These are phyloP conservation scores for Pissodes strobi DNA, from an alignment of 1,140 invertebrate genomes.

Conservation along the genomic window DNA sequence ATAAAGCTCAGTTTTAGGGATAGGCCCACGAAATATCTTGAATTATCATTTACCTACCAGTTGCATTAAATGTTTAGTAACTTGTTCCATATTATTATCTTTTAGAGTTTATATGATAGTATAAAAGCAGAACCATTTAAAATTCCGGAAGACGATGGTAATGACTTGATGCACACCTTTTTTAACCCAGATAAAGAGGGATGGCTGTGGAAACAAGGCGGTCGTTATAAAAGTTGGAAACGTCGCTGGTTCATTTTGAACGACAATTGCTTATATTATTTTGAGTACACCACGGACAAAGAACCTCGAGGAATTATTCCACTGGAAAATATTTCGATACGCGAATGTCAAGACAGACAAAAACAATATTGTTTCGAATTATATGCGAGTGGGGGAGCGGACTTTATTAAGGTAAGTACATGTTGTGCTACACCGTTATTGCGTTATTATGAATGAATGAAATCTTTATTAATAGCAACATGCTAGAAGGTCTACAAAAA, in stretches of 20 bases:
- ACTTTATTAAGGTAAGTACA: conserved; percentile 93
- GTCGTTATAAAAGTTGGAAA: conserved; percentile 96
- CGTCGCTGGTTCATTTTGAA: conserved; percentile 98
- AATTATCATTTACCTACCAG: too few relatives aligned
- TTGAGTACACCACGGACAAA: conserved; percentile 98
- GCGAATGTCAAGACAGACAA: conserved; percentile 86
- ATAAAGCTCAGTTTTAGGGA: too few relatives aligned
- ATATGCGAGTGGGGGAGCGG: conserved; percentile 84
- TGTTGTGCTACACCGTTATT: too few relatives aligned
- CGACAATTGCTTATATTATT: conserved; percentile 99
- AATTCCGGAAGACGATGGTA: conserved; percentile 98
- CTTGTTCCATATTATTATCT: too few relatives aligned
- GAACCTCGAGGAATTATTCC: conserved; percentile 83
- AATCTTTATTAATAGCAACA: too few relatives aligned
- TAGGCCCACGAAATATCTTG: too few relatives aligned
- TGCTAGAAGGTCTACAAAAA: too few relatives aligned
- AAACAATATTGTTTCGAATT: conserved; percentile 96
- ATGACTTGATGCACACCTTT: conserved; percentile 99
- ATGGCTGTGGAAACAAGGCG: conserved; percentile 99
- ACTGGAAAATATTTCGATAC: conserved; percentile 80
- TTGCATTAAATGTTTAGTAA: too few relatives aligned
- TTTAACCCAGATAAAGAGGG: conserved; percentile 99
- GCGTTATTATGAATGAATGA: too few relatives aligned
- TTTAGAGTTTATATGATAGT: conserved; percentile 95
- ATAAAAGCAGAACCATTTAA: conserved; percentile 99